Percentiles rank a stretch among this genome's conserved stretches.
Evolutionary conservation across 2,113 vertebrate genomes (phyloP).

Genomic region (Podiceps cristatus): DNA sequence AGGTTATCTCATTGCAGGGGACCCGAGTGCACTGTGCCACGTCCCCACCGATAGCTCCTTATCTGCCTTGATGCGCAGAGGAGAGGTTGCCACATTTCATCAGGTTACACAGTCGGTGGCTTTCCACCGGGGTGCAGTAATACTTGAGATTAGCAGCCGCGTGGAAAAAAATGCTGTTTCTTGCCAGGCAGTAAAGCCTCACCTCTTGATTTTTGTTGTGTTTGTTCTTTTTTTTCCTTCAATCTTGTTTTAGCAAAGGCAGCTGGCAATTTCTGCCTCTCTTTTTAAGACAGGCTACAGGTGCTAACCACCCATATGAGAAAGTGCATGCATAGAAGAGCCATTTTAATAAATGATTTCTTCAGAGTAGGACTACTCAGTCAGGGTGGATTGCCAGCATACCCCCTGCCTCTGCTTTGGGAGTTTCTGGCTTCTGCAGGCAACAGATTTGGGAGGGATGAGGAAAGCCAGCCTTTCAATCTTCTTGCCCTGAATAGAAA

Average conservation of each 20-base stretch:
- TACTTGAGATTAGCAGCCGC: not conserved
- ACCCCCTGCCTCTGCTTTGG: not conserved
- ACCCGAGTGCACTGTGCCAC: fast-evolving
- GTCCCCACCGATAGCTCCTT: fast-evolving
- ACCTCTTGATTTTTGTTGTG: not conserved
- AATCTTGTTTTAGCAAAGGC: not conserved
- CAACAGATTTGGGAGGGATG: not conserved
- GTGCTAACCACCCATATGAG: not conserved
- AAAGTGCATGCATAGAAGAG: not conserved
- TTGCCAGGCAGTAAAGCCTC: not conserved
- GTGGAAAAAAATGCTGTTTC: not conserved
- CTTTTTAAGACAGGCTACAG: not conserved
- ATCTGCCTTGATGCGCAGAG: not conserved
- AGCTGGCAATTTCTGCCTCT: not conserved
- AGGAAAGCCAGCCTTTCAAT: not conserved
- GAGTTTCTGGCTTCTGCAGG: not conserved
- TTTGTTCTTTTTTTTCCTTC: not conserved
- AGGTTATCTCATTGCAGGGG: not conserved
- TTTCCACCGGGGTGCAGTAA: not conserved
- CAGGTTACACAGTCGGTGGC: not conserved
- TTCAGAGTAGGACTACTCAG: not conserved
- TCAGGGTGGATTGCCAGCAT: not conserved
- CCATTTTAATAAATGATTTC: not conserved
- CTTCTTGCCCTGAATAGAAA: not conserved
- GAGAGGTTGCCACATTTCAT: not conserved